Conservation (phyloP, 1,140 invertebrate species). For the Drosophila triauraria region DNA sequence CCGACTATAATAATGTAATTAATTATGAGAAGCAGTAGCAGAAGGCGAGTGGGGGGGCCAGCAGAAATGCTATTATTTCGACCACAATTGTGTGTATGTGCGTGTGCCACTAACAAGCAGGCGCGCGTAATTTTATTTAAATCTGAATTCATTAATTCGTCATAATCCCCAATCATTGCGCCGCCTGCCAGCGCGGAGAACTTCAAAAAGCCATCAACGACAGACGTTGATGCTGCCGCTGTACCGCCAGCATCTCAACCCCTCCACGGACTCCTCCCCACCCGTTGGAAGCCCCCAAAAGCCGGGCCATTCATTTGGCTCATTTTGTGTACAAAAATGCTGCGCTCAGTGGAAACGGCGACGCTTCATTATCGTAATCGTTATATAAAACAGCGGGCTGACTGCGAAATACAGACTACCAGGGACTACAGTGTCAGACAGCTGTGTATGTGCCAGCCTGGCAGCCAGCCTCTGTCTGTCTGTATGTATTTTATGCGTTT, state of each 20-base stretch:
- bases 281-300: conserved; percentile 14
- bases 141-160: conserved; percentile 84
- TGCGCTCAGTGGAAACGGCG: conserved; percentile 76
- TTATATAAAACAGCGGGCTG: conserved; percentile 81
- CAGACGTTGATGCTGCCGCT: conserved; percentile 63
- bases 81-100: conserved; percentile 31
- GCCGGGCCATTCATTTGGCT: conserved; percentile 76
- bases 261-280: neutral
- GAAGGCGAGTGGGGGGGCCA: too few species aligned
- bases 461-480: conserved; percentile 22
- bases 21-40: conserved; percentile 1
- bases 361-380: conserved; percentile 82
- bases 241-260: conserved; percentile 18
- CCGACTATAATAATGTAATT: conserved; percentile 17
- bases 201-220: conserved; percentile 84
- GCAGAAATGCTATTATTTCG: conserved; percentile 25
- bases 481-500: conserved; percentile 75
- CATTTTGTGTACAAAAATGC: conserved; percentile 82
- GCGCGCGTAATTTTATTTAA: conserved; percentile 82
- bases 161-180: conserved; percentile 83
- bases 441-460: conserved; percentile 22
- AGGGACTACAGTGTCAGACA: conserved; percentile 63
- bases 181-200: conserved; percentile 61
- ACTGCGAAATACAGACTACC: conserved; percentile 55
- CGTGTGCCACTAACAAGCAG: conserved; percentile 74